phyloP scores from a whole-genome alignment of 2,113 vertebrate genomes.

The Genyomyrus donnyi region DNA sequence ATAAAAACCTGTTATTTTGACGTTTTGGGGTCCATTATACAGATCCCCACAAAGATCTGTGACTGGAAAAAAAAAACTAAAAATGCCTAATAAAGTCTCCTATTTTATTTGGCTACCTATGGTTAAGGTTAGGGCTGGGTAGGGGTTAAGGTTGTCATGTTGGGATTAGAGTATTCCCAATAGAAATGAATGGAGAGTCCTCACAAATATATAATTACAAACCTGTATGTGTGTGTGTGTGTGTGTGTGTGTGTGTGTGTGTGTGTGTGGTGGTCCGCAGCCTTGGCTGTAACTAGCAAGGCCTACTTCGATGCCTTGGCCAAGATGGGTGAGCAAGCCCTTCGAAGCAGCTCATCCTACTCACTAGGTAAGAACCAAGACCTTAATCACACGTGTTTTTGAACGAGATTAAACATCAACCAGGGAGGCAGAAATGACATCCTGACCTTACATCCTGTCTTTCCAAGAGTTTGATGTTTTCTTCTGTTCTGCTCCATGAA shows the following conservation, averaged over 20 bases:
- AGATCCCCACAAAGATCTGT: too few relatives aligned
- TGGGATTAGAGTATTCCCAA: too few relatives aligned
- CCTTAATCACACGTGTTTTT: neutral
- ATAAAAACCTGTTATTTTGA: too few relatives aligned
- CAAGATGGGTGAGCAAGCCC: constrained; percentile 78
- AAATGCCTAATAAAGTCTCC: too few relatives aligned
- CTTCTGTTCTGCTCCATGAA: neutral
- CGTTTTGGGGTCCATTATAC: too few relatives aligned
- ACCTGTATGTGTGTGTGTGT: constrained; percentile 22
- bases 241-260: constrained; percentile 34
- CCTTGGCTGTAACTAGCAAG: constrained; percentile 71
- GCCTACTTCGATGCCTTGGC: constrained; percentile 81
- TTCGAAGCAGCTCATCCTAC: constrained; percentile 70
- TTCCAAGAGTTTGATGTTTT: neutral
- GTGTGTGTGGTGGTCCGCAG: constrained; percentile 45
- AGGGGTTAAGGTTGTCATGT: too few relatives aligned
- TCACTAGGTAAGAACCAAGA: constrained; percentile 67
- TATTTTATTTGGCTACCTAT: too few relatives aligned
- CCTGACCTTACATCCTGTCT: neutral
- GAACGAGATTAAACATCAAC: neutral
- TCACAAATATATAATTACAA: too few relatives aligned
- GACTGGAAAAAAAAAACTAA: too few relatives aligned
- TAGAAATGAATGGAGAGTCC: too few relatives aligned
- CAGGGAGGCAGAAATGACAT: neutral
- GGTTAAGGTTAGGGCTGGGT: too few relatives aligned